Conservation (phyloP, 2,888 invertebrate genomes). For the Pristionchus arcanus region DNA sequence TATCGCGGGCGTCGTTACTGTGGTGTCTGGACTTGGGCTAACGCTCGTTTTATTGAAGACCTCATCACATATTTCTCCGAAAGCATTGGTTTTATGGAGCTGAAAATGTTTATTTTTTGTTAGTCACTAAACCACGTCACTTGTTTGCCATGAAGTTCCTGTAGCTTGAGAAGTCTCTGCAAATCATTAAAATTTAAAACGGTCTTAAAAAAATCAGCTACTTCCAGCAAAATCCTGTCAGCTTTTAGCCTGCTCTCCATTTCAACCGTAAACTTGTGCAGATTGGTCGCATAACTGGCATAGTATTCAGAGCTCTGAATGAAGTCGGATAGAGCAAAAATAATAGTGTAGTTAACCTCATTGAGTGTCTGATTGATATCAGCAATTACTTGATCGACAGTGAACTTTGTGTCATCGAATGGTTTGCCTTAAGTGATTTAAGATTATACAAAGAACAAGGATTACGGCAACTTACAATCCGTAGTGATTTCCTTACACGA, state of each 20-base stretch:
- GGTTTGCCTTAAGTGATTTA: background rate
- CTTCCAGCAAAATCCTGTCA: background rate
- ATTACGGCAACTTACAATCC: background rate
- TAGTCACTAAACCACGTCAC: background rate
- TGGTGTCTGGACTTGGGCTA: too few relatives aligned
- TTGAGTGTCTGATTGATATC: conserved; percentile 17
- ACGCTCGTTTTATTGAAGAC: background rate
- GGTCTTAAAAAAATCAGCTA: background rate
- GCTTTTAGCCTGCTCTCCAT: background rate
- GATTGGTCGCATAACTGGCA: background rate
- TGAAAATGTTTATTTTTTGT: background rate
- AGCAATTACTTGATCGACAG: conserved; percentile 5
- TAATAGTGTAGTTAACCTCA: background rate
- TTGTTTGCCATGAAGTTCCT: background rate
- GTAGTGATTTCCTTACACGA: background rate
- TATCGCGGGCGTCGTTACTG: too few relatives aligned
- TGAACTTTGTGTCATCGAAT: background rate
- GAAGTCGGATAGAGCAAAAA: background rate
- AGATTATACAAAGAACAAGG: too few relatives aligned
- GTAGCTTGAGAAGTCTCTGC: background rate
- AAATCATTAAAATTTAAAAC: background rate
- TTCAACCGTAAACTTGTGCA: background rate
- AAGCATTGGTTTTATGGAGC: background rate
- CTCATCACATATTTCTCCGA: background rate
- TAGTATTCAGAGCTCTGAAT: background rate